A percentile compares a stretch with the other conserved stretches of the same genome.
These are phyloP conservation scores for Leptinotarsa undecemlineata DNA, from an alignment of 1,140 invertebrate genomes.

Conservation along the genomic window DNA sequence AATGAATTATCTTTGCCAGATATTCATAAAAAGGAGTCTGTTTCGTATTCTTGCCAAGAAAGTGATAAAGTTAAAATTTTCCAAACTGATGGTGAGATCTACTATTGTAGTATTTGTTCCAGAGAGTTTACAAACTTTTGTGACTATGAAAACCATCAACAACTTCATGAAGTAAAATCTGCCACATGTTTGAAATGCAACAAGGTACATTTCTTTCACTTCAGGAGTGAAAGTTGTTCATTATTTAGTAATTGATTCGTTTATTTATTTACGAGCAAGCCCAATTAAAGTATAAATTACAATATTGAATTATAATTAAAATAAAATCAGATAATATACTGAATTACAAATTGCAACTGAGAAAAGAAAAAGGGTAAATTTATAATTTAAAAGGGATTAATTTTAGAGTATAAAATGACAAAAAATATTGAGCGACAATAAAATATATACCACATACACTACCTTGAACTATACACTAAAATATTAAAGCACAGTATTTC, in stretches of 20 bases:
- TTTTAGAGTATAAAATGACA: too few species aligned
- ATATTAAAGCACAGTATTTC: too few species aligned
- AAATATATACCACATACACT: too few species aligned
- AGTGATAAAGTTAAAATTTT: conserved; percentile 17
- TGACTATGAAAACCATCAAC: conserved; percentile 31
- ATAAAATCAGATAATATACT: too few species aligned
- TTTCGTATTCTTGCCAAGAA: background rate
- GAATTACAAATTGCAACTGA: too few species aligned
- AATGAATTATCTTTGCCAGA: background rate
- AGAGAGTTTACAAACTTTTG: conserved; percentile 16
- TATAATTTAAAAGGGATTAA: too few species aligned
- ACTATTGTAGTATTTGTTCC: conserved; percentile 25
- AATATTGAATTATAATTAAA: background rate
- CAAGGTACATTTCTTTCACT: conserved; percentile 18
- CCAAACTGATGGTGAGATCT: conserved; percentile 18
- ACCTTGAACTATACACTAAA: too few species aligned
- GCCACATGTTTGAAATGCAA: conserved; percentile 33
- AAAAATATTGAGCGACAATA: too few species aligned
- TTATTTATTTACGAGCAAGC: background rate
- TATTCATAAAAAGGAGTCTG: background rate
- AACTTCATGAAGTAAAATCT: conserved; percentile 28
- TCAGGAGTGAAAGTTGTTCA: background rate
- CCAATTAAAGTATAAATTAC: background rate
- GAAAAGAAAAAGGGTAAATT: too few species aligned
- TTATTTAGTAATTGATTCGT: background rate